Percentiles rank a stretch among this genome's conserved stretches.
Conservation (phyloP, 2,113 vertebrate species). For the Lynx canadensis region DNA sequence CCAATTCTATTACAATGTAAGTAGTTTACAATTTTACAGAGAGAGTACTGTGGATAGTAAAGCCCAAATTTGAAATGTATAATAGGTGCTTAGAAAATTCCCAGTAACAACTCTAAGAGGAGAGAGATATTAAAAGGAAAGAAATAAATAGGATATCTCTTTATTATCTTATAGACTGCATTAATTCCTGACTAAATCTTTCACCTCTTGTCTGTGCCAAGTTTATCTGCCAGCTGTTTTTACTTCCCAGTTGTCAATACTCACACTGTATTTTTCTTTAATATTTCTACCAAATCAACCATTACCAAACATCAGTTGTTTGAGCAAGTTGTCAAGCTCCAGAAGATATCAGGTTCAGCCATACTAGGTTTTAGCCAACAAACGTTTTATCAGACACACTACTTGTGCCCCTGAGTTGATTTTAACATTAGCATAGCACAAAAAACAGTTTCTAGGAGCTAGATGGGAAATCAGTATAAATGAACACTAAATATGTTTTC, state of each 20-base stretch:
- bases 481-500: background rate
- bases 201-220: background rate
- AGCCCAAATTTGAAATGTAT: conserved; percentile 65
- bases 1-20: background rate
- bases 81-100: conserved; percentile 69
- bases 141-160: background rate
- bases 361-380: background rate
- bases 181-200: background rate
- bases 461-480: background rate
- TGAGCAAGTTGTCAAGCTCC: background rate
- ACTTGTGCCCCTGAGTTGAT: background rate
- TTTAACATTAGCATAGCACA: background rate
- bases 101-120: conserved; percentile 41
- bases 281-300: background rate
- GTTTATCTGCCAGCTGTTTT: background rate
- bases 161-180: background rate
- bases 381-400: background rate
- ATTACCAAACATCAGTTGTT: conserved; percentile 17
- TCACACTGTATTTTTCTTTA: background rate
- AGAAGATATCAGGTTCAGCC: background rate
- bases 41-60: background rate
- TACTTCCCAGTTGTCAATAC: background rate
- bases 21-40: background rate
- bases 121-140: conserved; percentile 14
- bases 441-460: background rate